Evolutionary conservation across 2,888 invertebrate genomes (phyloP), one percentile per base, ranked within the genome.

Genomic region (Physocephala rufipes): DNA sequence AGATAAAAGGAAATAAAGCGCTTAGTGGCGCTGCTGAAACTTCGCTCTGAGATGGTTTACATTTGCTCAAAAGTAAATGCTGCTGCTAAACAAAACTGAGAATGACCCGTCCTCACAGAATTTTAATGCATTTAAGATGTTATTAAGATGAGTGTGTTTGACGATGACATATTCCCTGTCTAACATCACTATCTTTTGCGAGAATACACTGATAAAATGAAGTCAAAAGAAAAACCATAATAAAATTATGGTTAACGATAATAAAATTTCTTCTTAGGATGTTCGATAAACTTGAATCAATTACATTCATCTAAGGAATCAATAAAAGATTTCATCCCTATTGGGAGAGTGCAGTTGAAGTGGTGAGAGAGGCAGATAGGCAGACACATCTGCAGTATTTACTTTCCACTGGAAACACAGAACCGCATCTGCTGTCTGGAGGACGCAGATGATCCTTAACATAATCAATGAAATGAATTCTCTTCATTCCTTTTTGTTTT

Each of bases 221-320:
- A n/a, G n/a, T n/a, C n/a, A n/a, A n/a, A n/a, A n/a, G n/a, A n/a
- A n/a, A n/a, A n/a, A n/a, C n/a, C n/a, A n/a, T n/a, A 58, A 24
- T 26, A 26, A 58, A 12, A 58, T 15, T 12, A 58, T 12, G 36
- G 36, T 7, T 4, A 36, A 36, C 5, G 36, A 36, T 36, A 36
- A 36, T 7, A 24, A 58, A 58, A 58, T 16, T 58, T 21, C 49
- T n/a, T n/a, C 15, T 4, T 13, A 49, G 49, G 3, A 49, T 49
- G 12, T n/a, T 15, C 45, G 24, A 45, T n/a, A n/a, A 28, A 28
- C 53, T 5, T 55, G 53, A 66, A 51, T 65, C 66, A 30, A 55
- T 55, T 19, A 55, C 65, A 51, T 65, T 65, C 55, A 36, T 66
- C 55, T 36, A 45, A 55, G 58, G 45, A 67, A 67, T 67, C 67